Conservation (phyloP, 2,797 vertebrate species). For the Etheostoma perlongum region DNA sequence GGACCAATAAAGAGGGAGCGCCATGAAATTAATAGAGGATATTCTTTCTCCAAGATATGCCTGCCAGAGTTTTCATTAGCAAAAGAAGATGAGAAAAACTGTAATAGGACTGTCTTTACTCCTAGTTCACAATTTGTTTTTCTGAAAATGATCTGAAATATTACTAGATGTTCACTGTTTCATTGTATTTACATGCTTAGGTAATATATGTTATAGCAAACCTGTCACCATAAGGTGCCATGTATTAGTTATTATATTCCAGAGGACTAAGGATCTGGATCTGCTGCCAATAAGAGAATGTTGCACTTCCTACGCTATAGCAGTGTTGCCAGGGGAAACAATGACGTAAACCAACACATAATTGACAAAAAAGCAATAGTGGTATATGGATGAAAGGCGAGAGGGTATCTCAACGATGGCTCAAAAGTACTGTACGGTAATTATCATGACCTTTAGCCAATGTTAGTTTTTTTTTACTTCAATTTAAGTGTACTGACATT, state of each 20-base stretch:
- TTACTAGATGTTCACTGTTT: conserved; percentile 12
- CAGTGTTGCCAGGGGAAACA: not conserved
- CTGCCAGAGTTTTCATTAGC: conserved; percentile 71
- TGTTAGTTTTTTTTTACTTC: conserved; percentile 2
- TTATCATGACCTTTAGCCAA: conserved; percentile 14
- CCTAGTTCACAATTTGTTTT: conserved; percentile 32
- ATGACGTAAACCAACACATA: not conserved
- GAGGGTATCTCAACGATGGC: not conserved
- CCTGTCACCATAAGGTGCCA: not conserved
- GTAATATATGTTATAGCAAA: conserved; percentile 9
- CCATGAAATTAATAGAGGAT: conserved; percentile 77
- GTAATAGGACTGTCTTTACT: conserved; percentile 34
- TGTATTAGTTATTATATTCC: not conserved
- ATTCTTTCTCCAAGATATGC: conserved; percentile 66
- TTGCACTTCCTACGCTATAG: not conserved
- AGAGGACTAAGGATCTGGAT: not conserved
- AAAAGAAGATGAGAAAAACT: conserved; percentile 45
- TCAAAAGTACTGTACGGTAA: not conserved
- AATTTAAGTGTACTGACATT: conserved; percentile 17
- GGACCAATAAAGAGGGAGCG: conserved; percentile 72
- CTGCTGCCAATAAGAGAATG: not conserved
- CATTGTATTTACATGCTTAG: conserved; percentile 32
- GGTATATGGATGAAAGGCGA: not conserved
- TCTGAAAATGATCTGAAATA: conserved; percentile 40
- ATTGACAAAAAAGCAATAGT: not conserved